Percentiles rank a stretch among this genome's conserved stretches.
Evolutionary conservation across 2,797 vertebrate genomes (phyloP).

Genomic region (Emys orbicularis): DNA sequence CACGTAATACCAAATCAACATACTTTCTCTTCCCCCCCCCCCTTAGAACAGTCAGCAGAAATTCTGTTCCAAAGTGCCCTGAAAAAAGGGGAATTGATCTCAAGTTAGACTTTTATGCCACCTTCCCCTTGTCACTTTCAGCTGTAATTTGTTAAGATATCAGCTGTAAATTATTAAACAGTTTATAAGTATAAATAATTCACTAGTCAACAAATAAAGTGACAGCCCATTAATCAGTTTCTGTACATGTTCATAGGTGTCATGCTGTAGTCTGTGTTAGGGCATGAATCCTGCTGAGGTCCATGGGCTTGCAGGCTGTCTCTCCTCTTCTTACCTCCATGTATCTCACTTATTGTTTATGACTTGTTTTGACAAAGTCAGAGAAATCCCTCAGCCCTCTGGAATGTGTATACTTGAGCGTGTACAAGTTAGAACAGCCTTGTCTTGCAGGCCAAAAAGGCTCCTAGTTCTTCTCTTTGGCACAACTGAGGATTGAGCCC

Average conservation of each 20-base stretch:
- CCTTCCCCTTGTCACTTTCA: constrained; percentile 83
- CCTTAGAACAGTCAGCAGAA: constrained; percentile 81
- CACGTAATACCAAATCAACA: constrained; percentile 72
- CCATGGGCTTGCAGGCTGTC: constrained; percentile 20
- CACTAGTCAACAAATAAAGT: constrained; percentile 90
- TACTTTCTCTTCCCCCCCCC: constrained; percentile 66
- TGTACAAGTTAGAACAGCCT: neutral
- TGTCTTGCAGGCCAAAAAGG: accelerated
- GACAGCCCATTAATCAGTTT: constrained; percentile 93
- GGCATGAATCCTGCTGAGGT: constrained; percentile 74
- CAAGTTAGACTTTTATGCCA: constrained; percentile 76
- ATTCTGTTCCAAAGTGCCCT: constrained; percentile 74
- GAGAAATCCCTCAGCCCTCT: neutral
- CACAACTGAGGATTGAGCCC: neutral
- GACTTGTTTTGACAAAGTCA: constrained; percentile 14
- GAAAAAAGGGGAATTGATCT: constrained; percentile 80
- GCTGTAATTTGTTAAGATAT: constrained; percentile 90
- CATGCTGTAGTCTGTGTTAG: constrained; percentile 54
- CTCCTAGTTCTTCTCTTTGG: neutral
- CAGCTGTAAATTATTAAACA: constrained; percentile 92
- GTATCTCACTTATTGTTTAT: neutral
- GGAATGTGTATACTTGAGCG: neutral
- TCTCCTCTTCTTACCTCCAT: constrained; percentile 8
- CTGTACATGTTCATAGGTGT: constrained; percentile 71
- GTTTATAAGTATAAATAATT: constrained; percentile 94